phyloP scores from a whole-genome alignment of 2,113 vertebrate species.

The Hucho hucho region DNA sequence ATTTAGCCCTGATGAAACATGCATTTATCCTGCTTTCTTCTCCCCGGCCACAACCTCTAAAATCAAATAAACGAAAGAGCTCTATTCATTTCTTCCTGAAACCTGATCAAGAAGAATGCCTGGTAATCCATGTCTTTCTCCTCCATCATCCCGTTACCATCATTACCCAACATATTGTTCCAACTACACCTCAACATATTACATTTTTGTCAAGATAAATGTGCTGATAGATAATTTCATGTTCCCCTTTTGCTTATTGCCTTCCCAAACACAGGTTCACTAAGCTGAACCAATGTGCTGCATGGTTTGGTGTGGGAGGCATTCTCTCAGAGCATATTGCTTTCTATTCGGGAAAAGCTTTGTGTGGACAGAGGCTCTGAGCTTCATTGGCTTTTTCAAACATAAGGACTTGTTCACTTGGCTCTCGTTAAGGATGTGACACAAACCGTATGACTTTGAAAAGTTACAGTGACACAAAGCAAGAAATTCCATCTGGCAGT shows the following conservation, averaged over 20 bases:
- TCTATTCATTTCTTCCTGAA: slow-evolving; percentile 62
- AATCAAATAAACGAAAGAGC: slow-evolving; percentile 72
- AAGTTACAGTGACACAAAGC: slow-evolving; percentile 31
- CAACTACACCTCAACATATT: slow-evolving; percentile 61
- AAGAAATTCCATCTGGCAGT: slow-evolving; percentile 4
- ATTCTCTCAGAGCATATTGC: background rate
- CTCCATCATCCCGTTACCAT: slow-evolving; percentile 56
- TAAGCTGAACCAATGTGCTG: slow-evolving; percentile 65
- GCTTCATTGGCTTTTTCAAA: slow-evolving; percentile 23
- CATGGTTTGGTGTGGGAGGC: slow-evolving; percentile 52
- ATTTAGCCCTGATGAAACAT: slow-evolving; percentile 73
- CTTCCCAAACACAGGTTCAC: slow-evolving; percentile 59
- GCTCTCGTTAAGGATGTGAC: slow-evolving; percentile 47
- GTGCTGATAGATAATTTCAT: slow-evolving; percentile 65
- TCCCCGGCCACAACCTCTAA: slow-evolving; percentile 64
- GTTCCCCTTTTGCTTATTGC: slow-evolving; percentile 52
- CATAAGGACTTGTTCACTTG: slow-evolving; percentile 59
- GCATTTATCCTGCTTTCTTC: slow-evolving; percentile 66
- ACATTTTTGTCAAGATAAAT: slow-evolving; percentile 66
- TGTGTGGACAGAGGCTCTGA: slow-evolving; percentile 31
- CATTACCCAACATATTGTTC: slow-evolving; percentile 67
- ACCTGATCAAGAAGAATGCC: slow-evolving; percentile 68
- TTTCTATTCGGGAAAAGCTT: slow-evolving; percentile 19
- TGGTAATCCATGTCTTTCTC: slow-evolving; percentile 57
- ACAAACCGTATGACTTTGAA: slow-evolving; percentile 35